phyloP scores from a whole-genome alignment of 2,113 vertebrate species.

The Gnathonemus echidnorhynchus region DNA sequence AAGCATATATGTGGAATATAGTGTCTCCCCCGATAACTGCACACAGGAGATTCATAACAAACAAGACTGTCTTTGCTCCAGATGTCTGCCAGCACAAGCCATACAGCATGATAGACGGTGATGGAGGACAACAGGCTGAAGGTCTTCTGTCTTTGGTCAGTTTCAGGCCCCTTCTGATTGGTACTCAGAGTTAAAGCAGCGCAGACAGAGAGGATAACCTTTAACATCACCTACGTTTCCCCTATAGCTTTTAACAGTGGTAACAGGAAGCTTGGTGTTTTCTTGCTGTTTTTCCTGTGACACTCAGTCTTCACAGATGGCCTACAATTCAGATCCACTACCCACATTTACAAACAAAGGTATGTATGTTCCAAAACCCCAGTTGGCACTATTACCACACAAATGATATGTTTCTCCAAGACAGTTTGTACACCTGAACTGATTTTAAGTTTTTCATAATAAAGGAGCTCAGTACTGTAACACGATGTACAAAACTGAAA shows the following conservation, averaged over 20 bases:
- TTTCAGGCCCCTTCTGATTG: neutral
- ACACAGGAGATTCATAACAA: neutral
- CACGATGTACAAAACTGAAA: neutral
- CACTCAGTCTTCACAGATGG: neutral
- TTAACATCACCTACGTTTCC: neutral
- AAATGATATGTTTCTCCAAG: neutral
- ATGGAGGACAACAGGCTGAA: neutral
- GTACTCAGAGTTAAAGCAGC: neutral
- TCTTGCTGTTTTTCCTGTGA: neutral
- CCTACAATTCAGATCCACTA: neutral
- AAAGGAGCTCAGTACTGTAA: neutral
- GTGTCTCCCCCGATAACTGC: neutral
- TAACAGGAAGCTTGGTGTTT: neutral
- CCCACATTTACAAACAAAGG: neutral
- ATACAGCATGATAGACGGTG: neutral
- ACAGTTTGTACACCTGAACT: neutral
- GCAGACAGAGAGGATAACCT: neutral
- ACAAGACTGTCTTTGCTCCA: neutral
- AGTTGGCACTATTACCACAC: neutral
- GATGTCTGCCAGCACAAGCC: neutral
- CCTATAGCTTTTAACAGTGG: neutral
- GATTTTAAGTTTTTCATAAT: neutral
- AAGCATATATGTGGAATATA: neutral
- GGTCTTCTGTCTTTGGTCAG: neutral
- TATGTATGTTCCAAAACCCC: neutral